These are phyloP conservation scores for Sinodicranocentrus sp. DNA, from an alignment of 2,888 invertebrate genomes.

Conservation along the genomic window DNA sequence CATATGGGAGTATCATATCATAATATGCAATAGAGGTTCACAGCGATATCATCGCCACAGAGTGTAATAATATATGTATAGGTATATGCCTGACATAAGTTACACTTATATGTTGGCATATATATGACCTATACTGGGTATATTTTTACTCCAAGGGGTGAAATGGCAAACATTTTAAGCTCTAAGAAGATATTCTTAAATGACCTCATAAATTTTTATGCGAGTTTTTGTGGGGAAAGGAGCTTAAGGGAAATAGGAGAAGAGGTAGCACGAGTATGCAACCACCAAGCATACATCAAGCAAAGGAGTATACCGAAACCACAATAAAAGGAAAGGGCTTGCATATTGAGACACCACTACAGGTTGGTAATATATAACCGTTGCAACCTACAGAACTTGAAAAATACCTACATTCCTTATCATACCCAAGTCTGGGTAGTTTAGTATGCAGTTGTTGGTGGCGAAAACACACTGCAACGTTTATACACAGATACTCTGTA, in stretches of 20 bases:
- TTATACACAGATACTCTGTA: constrained; percentile 11
- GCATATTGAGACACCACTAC: constrained; percentile 7
- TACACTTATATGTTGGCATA: no score
- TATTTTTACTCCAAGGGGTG: constrained; percentile 61
- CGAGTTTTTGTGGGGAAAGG: constrained; percentile 73
- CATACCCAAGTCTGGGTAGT: no score
- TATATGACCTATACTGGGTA: no score
- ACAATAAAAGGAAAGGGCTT: constrained; percentile 31
- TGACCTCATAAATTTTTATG: constrained; percentile 77
- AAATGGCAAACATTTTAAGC: constrained; percentile 75
- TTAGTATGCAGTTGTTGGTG: constrained; percentile 11
- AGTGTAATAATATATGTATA: no score
- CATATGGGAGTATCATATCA: constrained; percentile 49
- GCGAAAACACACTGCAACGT: constrained; percentile 3
- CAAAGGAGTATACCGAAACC: constrained; percentile 51
- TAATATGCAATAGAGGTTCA: background rate
- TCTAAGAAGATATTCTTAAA: constrained; percentile 76
- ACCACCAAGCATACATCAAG: constrained; percentile 11
- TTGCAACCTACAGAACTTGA: no score
- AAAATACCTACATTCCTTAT: no score
- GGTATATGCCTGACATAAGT: no score
- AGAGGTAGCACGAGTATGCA: constrained; percentile 27
- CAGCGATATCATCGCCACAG: no score
- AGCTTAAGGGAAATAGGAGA: constrained; percentile 60
- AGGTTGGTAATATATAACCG: constrained; percentile 2